Conservation (phyloP, 2,797 vertebrate species). For the Xiphorhynchus erythropygius region DNA sequence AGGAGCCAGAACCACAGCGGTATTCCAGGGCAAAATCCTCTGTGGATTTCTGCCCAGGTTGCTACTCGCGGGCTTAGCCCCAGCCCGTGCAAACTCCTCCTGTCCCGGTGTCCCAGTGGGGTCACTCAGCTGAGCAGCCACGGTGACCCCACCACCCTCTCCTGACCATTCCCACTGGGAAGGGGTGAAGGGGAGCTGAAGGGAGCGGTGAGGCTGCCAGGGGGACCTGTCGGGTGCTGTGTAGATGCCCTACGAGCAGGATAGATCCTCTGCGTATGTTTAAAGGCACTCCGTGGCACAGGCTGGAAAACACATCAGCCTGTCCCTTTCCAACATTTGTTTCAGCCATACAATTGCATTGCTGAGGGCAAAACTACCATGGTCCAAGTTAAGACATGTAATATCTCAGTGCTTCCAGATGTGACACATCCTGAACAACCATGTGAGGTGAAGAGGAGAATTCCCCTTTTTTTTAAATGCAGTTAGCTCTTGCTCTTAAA, state of each 20-base stretch:
- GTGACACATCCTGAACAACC: not conserved
- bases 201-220: not conserved
- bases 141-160: fast-evolving
- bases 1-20: not conserved
- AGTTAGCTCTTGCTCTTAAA: not conserved
- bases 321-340: not conserved
- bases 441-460: not conserved
- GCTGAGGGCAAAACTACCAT: not conserved
- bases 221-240: not conserved
- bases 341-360: not conserved
- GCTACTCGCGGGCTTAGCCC: not conserved
- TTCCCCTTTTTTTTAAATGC: not conserved
- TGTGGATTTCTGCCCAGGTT: not conserved
- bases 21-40: not conserved
- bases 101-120: fast-evolving
- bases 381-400: not conserved
- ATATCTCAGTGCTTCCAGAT: not conserved
- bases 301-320: not conserved
- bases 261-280: not conserved
- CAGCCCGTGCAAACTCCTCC: not conserved
- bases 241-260: not conserved
- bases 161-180: not conserved
- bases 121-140: not conserved
- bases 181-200: not conserved
- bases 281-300: not conserved